Conservation (phyloP, 2,888 invertebrate species). For the Drosophila niveifrons region DNA sequence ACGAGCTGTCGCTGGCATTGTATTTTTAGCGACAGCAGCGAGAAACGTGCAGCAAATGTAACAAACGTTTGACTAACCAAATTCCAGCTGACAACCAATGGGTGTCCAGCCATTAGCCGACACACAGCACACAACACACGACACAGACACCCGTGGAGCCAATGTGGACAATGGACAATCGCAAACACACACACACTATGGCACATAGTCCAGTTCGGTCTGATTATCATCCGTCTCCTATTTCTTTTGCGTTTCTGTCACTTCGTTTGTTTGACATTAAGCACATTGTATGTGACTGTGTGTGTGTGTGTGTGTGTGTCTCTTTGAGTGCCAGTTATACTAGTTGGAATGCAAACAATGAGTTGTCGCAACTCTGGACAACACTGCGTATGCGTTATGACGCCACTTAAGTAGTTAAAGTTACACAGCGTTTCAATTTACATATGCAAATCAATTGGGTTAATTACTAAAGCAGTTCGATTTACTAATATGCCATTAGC, state of each 20-base stretch:
- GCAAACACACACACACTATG: not conserved
- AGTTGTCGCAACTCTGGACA: constrained; percentile 32
- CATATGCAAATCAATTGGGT: constrained; percentile 6
- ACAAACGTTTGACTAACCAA: constrained; percentile 69
- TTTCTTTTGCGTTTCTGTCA: constrained; percentile 14
- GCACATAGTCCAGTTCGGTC: constrained; percentile 12
- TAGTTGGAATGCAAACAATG: constrained; percentile 33
- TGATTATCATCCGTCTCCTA: constrained; percentile 47
- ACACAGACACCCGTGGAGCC: constrained; percentile 17
- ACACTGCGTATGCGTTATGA: constrained; percentile 66
- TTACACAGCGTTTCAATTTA: constrained; percentile 16
- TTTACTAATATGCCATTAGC: constrained; percentile 11
- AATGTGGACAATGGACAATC: constrained; percentile 16
- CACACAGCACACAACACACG: constrained; percentile 28
- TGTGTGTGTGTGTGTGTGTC: constrained; percentile 13
- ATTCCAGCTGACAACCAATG: constrained; percentile 59
- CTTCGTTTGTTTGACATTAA: constrained; percentile 36
- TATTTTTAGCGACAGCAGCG: constrained; percentile 54
- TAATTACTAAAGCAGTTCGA: constrained; percentile 20
- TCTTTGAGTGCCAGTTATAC: constrained; percentile 46
- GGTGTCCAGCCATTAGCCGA: constrained; percentile 34
- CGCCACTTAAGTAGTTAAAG: constrained; percentile 38
- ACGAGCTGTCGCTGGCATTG: constrained; percentile 29
- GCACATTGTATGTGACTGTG: constrained; percentile 7
- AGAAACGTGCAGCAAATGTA: constrained; percentile 61